Percentiles rank a stretch among this genome's conserved stretches.
phyloP scores from a whole-genome alignment of 1,140 invertebrate genomes.

The Grapholita molesta region DNA sequence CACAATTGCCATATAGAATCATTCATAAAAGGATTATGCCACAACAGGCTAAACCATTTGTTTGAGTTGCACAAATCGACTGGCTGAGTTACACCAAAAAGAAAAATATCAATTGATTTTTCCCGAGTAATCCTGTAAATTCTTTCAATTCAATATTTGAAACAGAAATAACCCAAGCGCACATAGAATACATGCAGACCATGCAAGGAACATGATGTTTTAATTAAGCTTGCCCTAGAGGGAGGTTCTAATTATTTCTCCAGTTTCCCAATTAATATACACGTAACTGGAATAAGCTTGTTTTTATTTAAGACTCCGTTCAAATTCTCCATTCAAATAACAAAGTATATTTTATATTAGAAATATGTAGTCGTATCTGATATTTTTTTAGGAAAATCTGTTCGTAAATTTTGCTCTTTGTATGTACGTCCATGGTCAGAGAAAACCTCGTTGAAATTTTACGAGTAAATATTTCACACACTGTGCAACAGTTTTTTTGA shows the following conservation, averaged over 20 bases:
- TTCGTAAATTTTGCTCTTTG: no score
- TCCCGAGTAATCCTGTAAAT: no score
- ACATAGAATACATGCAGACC: constrained; percentile 2
- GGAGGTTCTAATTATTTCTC: constrained; percentile 16
- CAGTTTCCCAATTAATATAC: constrained; percentile 2
- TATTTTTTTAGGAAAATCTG: neutral
- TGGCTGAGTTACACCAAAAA: no score
- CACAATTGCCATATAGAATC: no score
- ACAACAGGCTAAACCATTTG: no score
- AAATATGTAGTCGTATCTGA: neutral
- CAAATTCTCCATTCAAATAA: constrained; percentile 4
- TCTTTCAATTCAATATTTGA: neutral
- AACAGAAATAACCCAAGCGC: neutral
- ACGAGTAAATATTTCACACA: no score
- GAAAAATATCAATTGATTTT: no score
- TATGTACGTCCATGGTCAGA: no score
- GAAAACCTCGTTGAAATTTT: no score
- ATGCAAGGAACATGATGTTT: constrained; percentile 13
- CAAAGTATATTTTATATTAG: neutral
- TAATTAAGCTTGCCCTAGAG: constrained; percentile 20
- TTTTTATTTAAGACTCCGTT: constrained; percentile 2
- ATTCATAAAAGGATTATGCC: no score
- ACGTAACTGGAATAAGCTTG: neutral
- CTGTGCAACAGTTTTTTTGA: no score
- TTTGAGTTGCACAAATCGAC: no score